Base-by-base conservation (phyloP, 92 coral and sea anemone genomes). In the Plumapathes pennacea region DNA sequence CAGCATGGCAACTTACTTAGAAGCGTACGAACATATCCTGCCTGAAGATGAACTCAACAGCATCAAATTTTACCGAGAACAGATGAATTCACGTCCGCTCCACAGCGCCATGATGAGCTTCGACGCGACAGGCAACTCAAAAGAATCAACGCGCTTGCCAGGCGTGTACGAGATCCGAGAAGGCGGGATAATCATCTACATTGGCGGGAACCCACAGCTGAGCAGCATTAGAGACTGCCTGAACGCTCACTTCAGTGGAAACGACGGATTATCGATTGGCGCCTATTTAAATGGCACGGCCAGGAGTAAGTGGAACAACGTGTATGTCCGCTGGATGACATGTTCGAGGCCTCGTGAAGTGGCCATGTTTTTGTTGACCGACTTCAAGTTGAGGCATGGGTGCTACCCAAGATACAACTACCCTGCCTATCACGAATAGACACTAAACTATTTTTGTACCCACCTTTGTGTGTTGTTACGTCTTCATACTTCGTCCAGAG, bases 101-200 rank as follows among this genome's bases (percentile, higher is more conserved):
- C 74, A 57, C 46, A 72, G 90, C 19, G 96, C 96, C 2, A 46
- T 87, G 17, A 76, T 69, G 30, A 87, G 96, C 73, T 87, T 87
- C 62, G 77, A 78, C 33, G 76, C 69, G 36, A 50, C 80, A 10
- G 69, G 63, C 34, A 68, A 50, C 26, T 50, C 50, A 45, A 43
- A 51, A 33, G 78, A 67, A 10, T 69, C 76, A 3, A 76, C 83
- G 5, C 62, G 80, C 22, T 70, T 84, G 18, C 90, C 96, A 7
- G 96, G 96, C 8, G 96, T 87, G 37, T 87, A 87, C 76, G 96
- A 87, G 64, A 87, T 87, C 22, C 77, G 72, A 1, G 76, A 87
- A 40, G 83, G 83, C 50, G 74, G 65, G 13, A 64, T 42, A 31
- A 75, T 83, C 38, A 77, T 87, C 52, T 87, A 87, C 80, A 87